Percentiles rank a stretch among this genome's conserved stretches.
Conservation (phyloP, 1,140 invertebrate genomes). For the Megathymus violae region DNA sequence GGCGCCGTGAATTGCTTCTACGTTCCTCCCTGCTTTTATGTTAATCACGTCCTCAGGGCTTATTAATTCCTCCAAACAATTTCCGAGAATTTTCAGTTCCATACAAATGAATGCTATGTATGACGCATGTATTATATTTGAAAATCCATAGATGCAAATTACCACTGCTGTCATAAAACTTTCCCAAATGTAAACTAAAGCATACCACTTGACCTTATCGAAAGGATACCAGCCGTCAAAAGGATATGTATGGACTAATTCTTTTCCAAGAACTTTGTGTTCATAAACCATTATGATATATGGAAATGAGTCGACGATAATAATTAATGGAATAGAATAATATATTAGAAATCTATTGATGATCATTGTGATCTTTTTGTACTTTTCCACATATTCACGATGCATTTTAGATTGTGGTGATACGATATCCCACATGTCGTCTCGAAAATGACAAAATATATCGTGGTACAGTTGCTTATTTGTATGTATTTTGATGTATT, state of each 20-base stretch:
- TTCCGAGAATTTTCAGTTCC: conserved; percentile 63
- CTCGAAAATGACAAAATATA: conserved; percentile 57
- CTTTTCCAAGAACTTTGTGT: conserved; percentile 43
- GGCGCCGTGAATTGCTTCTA: conserved; percentile 42
- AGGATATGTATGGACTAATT: conserved; percentile 57
- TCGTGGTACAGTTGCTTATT: conserved; percentile 55
- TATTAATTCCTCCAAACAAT: conserved; percentile 55
- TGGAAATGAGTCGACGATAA: conserved; percentile 62
- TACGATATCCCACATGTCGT: conserved; percentile 56
- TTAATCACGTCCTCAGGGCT: conserved; percentile 45
- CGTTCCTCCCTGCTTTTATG: conserved; percentile 42
- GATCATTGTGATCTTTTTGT: conserved; percentile 46
- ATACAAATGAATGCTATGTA: conserved; percentile 63
- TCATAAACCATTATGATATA: conserved; percentile 64
- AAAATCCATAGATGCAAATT: conserved; percentile 52
- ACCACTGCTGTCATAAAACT: conserved; percentile 65
- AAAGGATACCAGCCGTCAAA: conserved; percentile 76
- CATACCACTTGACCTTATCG: conserved; percentile 65
- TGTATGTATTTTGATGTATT: conserved; percentile 56
- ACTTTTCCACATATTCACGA: conserved; percentile 50
- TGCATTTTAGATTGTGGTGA: conserved; percentile 43
- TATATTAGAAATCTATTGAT: conserved; percentile 58
- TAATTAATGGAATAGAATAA: conserved; percentile 50
- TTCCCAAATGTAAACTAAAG: conserved; percentile 63
- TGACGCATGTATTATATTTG: conserved; percentile 57